Evolutionary conservation across 1,140 invertebrate genomes (phyloP).

Genomic region (Drosophila jambulina): DNA sequence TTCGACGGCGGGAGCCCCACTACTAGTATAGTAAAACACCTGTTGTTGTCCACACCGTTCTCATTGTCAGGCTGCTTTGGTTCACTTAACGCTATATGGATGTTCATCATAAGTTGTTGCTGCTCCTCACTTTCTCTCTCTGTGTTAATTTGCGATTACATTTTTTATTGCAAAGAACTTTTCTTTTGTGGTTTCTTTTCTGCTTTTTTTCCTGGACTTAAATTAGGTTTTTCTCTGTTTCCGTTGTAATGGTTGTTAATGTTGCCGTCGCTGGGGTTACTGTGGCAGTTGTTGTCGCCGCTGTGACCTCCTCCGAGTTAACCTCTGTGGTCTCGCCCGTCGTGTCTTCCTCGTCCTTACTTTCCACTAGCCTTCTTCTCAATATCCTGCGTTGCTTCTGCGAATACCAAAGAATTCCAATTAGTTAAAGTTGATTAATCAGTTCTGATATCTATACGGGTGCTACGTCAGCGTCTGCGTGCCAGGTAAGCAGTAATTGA

Average conservation of each 20-base stretch:
- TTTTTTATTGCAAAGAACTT: slow-evolving; percentile 52
- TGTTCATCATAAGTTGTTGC: slow-evolving; percentile 50
- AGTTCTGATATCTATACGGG: not conserved
- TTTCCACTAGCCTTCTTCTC: slow-evolving; percentile 64
- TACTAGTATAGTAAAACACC: slow-evolving; percentile 36
- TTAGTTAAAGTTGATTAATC: not conserved
- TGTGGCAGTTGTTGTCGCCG: slow-evolving; percentile 10
- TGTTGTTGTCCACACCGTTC: slow-evolving; percentile 32
- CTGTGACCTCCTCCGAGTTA: slow-evolving; percentile 5
- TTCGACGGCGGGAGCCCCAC: slow-evolving; percentile 48
- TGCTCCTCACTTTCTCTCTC: not conserved
- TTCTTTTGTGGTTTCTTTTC: slow-evolving; percentile 35
- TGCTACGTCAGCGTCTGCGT: slow-evolving; percentile 31
- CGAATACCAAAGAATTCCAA: slow-evolving; percentile 9
- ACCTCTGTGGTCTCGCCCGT: slow-evolving; percentile 30
- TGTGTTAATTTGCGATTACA: slow-evolving; percentile 50
- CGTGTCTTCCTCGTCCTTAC: slow-evolving; percentile 63
- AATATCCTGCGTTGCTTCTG: slow-evolving; percentile 59
- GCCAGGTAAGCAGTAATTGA: slow-evolving; percentile 57
- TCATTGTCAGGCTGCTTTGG: slow-evolving; percentile 56
- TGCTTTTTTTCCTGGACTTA: slow-evolving; percentile 33
- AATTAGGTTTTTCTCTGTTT: slow-evolving; percentile 68
- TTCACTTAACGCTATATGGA: slow-evolving; percentile 52
- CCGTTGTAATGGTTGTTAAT: slow-evolving; percentile 25
- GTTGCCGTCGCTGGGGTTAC: slow-evolving; percentile 10